These are phyloP conservation scores for Nesogale talazaci DNA, from an alignment of 2,113 vertebrate species.

Conservation along the genomic window DNA sequence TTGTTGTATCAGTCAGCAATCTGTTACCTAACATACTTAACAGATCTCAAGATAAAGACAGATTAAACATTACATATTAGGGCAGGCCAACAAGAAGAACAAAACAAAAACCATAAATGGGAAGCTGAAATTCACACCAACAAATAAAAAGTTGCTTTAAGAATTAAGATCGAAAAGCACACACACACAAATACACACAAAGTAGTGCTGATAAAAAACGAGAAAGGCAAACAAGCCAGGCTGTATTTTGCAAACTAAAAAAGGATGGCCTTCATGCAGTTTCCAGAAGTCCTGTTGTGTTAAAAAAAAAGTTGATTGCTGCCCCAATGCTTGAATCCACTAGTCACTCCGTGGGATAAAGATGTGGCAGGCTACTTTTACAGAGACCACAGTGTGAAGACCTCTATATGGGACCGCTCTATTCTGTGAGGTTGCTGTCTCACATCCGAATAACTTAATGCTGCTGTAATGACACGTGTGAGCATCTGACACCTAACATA, in stretches of 20 bases:
- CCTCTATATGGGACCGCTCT: not conserved
- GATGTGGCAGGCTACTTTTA: not conserved
- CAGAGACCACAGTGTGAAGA: not conserved
- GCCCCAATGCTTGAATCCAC: too few species aligned
- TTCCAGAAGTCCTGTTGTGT: too few species aligned
- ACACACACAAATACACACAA: not conserved
- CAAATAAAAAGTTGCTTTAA: conserved; percentile 24
- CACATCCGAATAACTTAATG: not conserved
- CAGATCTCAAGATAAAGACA: not conserved
- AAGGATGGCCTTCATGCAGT: not conserved
- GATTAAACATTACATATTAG: not conserved
- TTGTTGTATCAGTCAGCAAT: not conserved
- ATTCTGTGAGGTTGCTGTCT: not conserved
- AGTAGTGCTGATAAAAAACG: not conserved
- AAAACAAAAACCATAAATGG: conserved; percentile 5
- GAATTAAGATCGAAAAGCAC: not conserved
- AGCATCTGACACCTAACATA: conserved; percentile 23
- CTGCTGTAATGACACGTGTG: not conserved
- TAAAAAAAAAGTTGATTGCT: too few species aligned
- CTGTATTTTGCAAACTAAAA: not conserved
- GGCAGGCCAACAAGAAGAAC: conserved; percentile 7
- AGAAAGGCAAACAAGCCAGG: accelerated
- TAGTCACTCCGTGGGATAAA: not conserved
- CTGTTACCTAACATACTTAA: conserved; percentile 50
- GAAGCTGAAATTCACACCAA: conserved; percentile 13